phyloP scores from a whole-genome alignment of 2,888 invertebrate genomes.

The Agapostemon virescens region DNA sequence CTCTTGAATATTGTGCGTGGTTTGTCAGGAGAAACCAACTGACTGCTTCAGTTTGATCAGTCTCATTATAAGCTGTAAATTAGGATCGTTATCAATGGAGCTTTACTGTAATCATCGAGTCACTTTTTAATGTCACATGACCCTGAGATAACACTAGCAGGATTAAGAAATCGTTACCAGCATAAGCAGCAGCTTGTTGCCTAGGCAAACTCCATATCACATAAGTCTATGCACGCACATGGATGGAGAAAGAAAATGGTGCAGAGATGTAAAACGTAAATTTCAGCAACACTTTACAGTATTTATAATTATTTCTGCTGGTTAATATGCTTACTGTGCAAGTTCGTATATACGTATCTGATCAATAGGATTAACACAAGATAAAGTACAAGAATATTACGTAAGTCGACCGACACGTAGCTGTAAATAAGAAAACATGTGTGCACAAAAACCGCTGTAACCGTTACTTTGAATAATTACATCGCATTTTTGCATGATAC shows the following conservation, averaged over 20 bases:
- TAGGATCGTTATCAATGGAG: conserved; percentile 60
- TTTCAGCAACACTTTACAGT: conserved; percentile 1
- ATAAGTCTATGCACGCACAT: not conserved
- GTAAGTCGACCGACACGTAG: conserved; percentile 30
- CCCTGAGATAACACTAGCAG: conserved; percentile 71
- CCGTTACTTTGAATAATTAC: conserved; percentile 44
- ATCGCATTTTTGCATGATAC: not conserved
- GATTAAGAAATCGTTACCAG: conserved; percentile 39
- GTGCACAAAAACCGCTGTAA: conserved; percentile 34
- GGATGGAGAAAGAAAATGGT: not conserved
- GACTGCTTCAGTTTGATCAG: conserved; percentile 23
- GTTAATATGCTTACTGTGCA: not conserved
- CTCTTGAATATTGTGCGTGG: conserved; percentile 16
- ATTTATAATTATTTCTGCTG: not conserved
- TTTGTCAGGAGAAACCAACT: conserved; percentile 53
- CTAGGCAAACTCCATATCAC: not conserved
- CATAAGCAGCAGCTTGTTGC: conserved; percentile 14
- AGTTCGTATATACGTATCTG: not conserved
- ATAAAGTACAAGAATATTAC: conserved; percentile 29
- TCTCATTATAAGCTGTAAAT: conserved; percentile 57
- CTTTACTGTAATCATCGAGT: conserved; percentile 53
- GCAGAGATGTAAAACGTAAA: not conserved
- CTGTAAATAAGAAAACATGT: conserved; percentile 17
- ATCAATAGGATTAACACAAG: conserved; percentile 9
- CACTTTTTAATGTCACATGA: conserved; percentile 64